Conservation (phyloP, 2,113 vertebrate genomes). For the Baryphthengus martii region DNA sequence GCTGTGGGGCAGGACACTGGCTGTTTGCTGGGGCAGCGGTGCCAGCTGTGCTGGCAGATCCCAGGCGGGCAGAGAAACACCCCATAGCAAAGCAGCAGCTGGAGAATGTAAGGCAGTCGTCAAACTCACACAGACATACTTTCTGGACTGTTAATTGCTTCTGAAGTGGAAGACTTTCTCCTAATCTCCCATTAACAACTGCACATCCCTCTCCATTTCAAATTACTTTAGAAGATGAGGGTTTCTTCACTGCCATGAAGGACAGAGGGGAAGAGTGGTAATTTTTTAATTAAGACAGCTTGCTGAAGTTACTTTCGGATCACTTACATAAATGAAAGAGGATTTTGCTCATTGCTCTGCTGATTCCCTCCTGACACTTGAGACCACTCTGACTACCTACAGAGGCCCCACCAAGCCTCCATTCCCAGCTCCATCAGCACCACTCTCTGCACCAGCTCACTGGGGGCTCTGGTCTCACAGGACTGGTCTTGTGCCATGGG, state of each 20-base stretch:
- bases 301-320: neutral
- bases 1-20: accelerated
- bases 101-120: neutral
- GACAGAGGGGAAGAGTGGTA: neutral
- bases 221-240: neutral
- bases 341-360: neutral
- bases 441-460: accelerated
- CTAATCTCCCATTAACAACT: slow-evolving; percentile 27
- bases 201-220: neutral
- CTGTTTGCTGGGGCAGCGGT: accelerated
- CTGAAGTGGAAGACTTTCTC: neutral
- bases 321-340: neutral
- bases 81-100: accelerated
- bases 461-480: neutral
- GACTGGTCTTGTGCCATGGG: no score
- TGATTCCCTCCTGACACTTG: neutral
- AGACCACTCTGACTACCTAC: accelerated
- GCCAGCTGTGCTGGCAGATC: accelerated
- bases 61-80: accelerated
- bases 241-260: neutral
- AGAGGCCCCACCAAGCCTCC: accelerated
- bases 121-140: neutral
- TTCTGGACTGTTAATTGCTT: slow-evolving; percentile 44
- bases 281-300: slow-evolving; percentile 44
- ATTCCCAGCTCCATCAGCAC: neutral